A percentile compares a stretch with the other conserved stretches of the same genome.
Conservation (phyloP, 2,113 vertebrate species). For the Euleptes europaea region DNA sequence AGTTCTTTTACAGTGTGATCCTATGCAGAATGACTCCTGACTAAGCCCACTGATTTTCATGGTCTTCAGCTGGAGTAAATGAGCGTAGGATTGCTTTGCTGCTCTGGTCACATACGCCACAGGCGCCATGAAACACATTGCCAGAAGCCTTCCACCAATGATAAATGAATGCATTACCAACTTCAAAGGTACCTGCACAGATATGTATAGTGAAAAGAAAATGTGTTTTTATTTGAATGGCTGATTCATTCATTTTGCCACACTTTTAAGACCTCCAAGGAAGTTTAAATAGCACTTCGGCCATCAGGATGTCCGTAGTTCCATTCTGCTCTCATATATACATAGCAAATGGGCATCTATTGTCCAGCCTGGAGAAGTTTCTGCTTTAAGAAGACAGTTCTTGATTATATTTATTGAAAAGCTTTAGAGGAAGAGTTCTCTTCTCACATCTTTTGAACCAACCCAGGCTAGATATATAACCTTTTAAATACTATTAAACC, state of each 20-base stretch:
- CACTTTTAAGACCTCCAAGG: not conserved
- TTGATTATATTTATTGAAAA: not conserved
- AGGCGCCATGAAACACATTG: too few species aligned
- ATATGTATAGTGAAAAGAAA: not conserved
- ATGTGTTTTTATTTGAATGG: not conserved
- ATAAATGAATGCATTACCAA: not conserved
- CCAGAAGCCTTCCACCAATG: not conserved
- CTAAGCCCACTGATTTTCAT: too few species aligned
- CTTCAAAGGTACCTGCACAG: not conserved
- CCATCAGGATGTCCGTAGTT: not conserved
- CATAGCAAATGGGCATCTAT: not conserved
- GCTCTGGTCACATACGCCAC: not conserved
- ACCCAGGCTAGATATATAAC: not conserved
- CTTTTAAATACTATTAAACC: too few species aligned
- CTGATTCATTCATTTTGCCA: not conserved
- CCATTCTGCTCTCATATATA: not conserved
- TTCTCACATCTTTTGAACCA: not conserved
- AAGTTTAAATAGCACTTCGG: not conserved
- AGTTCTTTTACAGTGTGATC: not conserved
- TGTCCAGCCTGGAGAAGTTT: not conserved
- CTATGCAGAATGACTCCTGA: too few species aligned
- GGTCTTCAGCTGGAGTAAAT: too few species aligned
- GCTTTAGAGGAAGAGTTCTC: not conserved
- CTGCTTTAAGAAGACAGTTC: not conserved
- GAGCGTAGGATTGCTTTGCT: not conserved